phyloP scores from a whole-genome alignment of 2,888 invertebrate species.

The Leptinotarsa rubiginosa region DNA sequence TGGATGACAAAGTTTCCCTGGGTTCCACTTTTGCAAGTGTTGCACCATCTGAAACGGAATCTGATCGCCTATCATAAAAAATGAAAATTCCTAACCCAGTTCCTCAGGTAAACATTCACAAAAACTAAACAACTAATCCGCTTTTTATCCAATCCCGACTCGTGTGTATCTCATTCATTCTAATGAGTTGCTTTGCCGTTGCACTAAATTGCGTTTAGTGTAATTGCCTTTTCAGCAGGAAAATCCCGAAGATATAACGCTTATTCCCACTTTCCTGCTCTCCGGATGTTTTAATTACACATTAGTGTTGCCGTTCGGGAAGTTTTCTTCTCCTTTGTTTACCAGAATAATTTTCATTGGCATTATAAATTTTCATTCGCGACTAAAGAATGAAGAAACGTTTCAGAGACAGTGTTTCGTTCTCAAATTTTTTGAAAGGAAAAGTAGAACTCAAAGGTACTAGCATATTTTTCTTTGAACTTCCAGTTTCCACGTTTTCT shows the following conservation, averaged over 20 bases:
- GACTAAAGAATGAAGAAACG: no score
- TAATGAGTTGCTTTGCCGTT: constrained; percentile 11
- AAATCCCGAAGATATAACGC: constrained; percentile 23
- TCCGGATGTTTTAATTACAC: constrained; percentile 25
- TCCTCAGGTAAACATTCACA: background rate
- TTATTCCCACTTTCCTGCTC: constrained; percentile 16
- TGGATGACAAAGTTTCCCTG: no score
- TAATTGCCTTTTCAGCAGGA: constrained; percentile 32
- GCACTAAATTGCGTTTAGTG: constrained; percentile 27
- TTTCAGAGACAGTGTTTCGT: no score
- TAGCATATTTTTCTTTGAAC: no score
- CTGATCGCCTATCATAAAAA: background rate
- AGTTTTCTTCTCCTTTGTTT: background rate
- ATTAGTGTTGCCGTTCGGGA: background rate
- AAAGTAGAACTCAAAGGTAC: no score
- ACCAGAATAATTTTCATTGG: background rate
- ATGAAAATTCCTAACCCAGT: background rate
- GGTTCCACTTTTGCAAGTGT: no score
- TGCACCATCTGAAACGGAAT: background rate
- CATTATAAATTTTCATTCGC: background rate
- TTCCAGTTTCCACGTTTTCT: no score
- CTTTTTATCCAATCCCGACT: background rate
- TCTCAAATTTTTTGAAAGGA: no score
- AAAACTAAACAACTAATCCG: background rate
- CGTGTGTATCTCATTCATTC: background rate